Base-by-base conservation (phyloP, 2,797 vertebrate species). In the Fistularia tabacaria region DNA sequence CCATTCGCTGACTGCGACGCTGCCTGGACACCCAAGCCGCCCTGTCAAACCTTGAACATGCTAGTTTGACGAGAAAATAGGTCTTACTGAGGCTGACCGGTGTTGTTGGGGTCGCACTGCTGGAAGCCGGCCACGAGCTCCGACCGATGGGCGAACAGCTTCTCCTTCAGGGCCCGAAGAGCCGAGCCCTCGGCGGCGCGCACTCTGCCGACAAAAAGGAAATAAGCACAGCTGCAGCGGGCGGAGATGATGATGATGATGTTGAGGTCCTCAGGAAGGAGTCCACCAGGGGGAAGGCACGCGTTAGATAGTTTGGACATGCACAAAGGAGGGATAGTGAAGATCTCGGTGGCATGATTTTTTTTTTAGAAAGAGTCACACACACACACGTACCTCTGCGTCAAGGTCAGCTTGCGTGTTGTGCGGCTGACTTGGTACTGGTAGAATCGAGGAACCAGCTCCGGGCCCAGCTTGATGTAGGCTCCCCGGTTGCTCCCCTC, bases 401-500 rank as follows among this genome's bases (percentile, higher is more conserved):
- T 87, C 53, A 96, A 87, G 0, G 93, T 94, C 65, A 89, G 88
- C 67, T 85, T 87, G 71, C 86, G 82, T 0, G 93, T 94, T 9
- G 81, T 43, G 65, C 84, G 90, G 79, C 92, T 93, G 77, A 94
- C 92, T 90, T 92, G 96, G 71, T 96, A 97, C 85, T 96, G 96
- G 75, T 94, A 93, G 80, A 98, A 98, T 1, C 87, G 93, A 6
- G 93, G 94, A 3, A 66, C 65, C 43, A 89, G 76, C 25, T 92
- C 91, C n/a, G 85, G 86, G 9, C 91, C 90, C 76, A 99, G 70
- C 84, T 92, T 98, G 74, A 99, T 75, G 65, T 98, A 99, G 0
- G 97, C 97, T 0, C 97, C 97, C 0, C 93, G 91, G 85, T 99
- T 99, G 76, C 97, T 99, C 69, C 95, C 95, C 64, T 94, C 94